A percentile compares a stretch with the other conserved stretches of the same genome.
phyloP scores from a whole-genome alignment of 2,113 vertebrate species.

The Ranitomeya imitator region DNA sequence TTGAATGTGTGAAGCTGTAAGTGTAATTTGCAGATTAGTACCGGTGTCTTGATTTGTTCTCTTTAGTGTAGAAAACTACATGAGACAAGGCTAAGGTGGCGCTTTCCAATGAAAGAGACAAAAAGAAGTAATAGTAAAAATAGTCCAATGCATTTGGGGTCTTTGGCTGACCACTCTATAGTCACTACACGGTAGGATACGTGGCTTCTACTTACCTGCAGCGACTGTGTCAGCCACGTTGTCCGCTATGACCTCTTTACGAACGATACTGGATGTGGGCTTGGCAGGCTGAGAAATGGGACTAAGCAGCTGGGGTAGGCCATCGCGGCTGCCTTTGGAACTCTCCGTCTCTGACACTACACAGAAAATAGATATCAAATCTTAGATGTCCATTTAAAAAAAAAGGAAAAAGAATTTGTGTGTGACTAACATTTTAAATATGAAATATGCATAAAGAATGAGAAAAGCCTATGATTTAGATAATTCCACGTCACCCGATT shows the following conservation, averaged over 20 bases:
- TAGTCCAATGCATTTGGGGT: not conserved
- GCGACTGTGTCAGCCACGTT: not conserved
- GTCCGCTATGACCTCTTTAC: slow-evolving; percentile 59
- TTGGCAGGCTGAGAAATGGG: slow-evolving; percentile 60
- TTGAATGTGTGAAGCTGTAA: too few relatives aligned
- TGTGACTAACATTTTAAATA: too few relatives aligned
- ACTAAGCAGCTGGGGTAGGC: slow-evolving; percentile 70
- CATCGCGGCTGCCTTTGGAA: slow-evolving; percentile 74
- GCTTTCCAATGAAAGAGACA: too few relatives aligned
- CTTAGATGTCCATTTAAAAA: not conserved
- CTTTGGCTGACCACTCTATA: not conserved
- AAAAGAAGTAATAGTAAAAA: too few relatives aligned
- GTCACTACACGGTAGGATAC: not conserved
- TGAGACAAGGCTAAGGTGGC: too few relatives aligned
- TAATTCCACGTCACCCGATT: too few relatives aligned
- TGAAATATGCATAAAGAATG: too few relatives aligned
- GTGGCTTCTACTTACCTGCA: slow-evolving; percentile 64
- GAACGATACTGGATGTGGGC: slow-evolving; percentile 71
- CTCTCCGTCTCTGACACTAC: slow-evolving; percentile 78
- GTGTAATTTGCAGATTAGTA: too few relatives aligned
- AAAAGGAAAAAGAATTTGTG: not conserved
- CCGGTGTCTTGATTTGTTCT: too few relatives aligned
- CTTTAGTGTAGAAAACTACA: too few relatives aligned
- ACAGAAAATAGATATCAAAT: slow-evolving; percentile 42
- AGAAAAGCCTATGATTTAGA: too few relatives aligned